Conservation (phyloP, 2,888 invertebrate genomes). For the Ennomos quercinarius region DNA sequence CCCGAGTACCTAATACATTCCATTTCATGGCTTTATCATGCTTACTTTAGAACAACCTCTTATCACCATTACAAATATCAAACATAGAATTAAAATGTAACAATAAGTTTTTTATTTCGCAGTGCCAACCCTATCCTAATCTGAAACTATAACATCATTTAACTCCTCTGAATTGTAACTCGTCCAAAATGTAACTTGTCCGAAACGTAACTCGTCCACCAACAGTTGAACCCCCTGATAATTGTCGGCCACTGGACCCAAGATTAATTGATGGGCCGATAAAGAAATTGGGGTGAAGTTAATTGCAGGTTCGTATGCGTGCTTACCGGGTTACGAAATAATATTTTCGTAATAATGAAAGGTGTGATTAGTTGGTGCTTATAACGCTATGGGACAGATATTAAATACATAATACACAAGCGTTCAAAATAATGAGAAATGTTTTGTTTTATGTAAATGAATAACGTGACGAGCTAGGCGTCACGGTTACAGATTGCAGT, state of each 20-base stretch:
- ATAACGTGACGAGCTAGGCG: too few relatives aligned
- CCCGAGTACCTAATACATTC: too few relatives aligned
- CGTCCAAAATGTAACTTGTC: slow-evolving; percentile 50
- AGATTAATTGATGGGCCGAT: slow-evolving; percentile 61
- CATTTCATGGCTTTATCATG: too few relatives aligned
- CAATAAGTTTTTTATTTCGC: too few relatives aligned
- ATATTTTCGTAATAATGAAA: slow-evolving; percentile 22
- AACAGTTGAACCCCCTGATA: slow-evolving; percentile 55
- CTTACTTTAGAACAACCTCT: too few relatives aligned
- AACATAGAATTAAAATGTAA: too few relatives aligned
- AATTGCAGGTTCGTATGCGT: slow-evolving; percentile 35
- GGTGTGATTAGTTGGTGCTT: slow-evolving; percentile 23
- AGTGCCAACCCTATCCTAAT: slow-evolving; percentile 1
- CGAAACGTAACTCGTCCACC: slow-evolving; percentile 51
- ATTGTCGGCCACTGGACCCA: slow-evolving; percentile 45
- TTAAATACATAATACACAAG: too few relatives aligned
- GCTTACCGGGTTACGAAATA: slow-evolving; percentile 22
- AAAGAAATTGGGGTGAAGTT: slow-evolving; percentile 44
- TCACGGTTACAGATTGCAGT: too few relatives aligned
- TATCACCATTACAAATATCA: too few relatives aligned
- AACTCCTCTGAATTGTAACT: slow-evolving; percentile 52
- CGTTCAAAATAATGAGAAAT: too few relatives aligned
- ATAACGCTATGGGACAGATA: neutral
- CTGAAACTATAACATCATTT: slow-evolving; percentile 7
- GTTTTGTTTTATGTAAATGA: too few relatives aligned